Conservation (phyloP, 2,113 vertebrate genomes). For the Merops nubicus region DNA sequence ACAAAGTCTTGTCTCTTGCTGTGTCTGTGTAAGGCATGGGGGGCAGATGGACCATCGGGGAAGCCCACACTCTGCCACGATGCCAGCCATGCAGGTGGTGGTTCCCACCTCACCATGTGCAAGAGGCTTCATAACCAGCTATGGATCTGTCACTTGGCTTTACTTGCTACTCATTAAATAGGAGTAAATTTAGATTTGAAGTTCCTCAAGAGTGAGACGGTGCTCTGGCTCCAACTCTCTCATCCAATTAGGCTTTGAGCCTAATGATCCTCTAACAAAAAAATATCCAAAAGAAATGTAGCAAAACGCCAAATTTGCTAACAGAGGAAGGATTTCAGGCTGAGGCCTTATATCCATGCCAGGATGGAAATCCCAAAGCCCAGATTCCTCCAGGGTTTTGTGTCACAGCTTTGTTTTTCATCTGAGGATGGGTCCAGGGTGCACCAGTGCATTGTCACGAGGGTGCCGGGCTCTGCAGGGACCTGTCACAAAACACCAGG, state of each 20-base stretch:
- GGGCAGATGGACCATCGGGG: background rate
- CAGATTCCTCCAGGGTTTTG: background rate
- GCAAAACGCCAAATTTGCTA: background rate
- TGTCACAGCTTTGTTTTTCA: background rate
- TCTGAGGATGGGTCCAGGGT: rapidly evolving
- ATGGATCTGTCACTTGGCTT: background rate
- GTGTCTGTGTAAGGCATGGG: background rate
- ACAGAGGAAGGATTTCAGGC: background rate
- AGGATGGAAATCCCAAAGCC: background rate
- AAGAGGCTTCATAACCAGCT: background rate
- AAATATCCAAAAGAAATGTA: background rate
- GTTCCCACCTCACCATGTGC: background rate
- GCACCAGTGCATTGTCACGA: rapidly evolving
- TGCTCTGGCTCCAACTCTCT: background rate
- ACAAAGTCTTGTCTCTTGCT: rapidly evolving
- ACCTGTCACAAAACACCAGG: background rate
- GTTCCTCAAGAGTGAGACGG: background rate
- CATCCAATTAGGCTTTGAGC: background rate
- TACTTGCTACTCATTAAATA: background rate
- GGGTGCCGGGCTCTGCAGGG: background rate
- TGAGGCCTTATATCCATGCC: background rate
- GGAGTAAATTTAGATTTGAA: background rate
- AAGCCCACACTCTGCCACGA: rapidly evolving
- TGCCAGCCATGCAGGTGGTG: background rate
- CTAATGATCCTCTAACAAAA: background rate